A percentile compares a stretch with the other conserved stretches of the same genome.
These are phyloP conservation scores for Myiozetetes cayanensis DNA, from an alignment of 2,113 vertebrate genomes.

Conservation along the genomic window DNA sequence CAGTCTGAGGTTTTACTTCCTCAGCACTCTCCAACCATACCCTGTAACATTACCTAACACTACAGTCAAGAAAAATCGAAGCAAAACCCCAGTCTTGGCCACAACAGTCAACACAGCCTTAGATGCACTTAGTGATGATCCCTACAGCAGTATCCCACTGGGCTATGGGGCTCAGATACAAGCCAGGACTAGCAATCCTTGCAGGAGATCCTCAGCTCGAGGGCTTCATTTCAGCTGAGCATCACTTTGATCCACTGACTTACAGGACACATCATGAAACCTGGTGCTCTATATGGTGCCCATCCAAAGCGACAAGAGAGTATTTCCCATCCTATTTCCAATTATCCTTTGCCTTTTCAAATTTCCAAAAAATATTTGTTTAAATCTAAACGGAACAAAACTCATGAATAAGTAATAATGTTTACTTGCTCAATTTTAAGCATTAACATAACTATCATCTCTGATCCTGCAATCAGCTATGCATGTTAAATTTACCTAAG, in stretches of 20 bases:
- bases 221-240: not conserved
- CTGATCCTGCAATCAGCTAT: not conserved
- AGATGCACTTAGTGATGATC: not conserved
- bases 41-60: not conserved
- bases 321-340: not conserved
- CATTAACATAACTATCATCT: not conserved
- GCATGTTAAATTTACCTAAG: not conserved
- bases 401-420: not conserved
- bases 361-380: not conserved
- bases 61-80: not conserved
- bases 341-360: not conserved
- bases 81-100: not conserved
- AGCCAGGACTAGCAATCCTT: not conserved
- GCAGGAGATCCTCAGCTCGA: not conserved
- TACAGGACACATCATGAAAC: accelerated
- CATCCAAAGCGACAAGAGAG: not conserved
- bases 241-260: not conserved
- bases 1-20: not conserved
- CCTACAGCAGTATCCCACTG: not conserved
- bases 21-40: not conserved
- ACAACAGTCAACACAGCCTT: not conserved
- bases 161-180: not conserved
- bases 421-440: not conserved
- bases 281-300: accelerated
- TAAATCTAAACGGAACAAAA: not conserved